Conservation (phyloP, 1,140 invertebrate species). For the Augochlora pura region DNA sequence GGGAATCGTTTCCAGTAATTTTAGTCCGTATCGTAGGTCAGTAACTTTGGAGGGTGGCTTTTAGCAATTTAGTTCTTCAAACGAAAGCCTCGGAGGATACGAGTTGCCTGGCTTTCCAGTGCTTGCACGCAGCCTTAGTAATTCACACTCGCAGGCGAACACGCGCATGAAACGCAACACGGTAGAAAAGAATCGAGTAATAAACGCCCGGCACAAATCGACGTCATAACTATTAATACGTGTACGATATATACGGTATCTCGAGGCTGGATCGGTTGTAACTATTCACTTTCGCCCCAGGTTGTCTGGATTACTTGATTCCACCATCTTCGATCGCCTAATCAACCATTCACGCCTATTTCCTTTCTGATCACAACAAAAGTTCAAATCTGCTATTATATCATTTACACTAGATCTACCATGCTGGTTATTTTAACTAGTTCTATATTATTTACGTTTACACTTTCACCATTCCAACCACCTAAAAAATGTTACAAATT, state of each 20-base stretch:
- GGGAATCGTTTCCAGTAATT: neutral
- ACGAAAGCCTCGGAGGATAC: neutral
- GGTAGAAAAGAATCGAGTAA: slow-evolving; percentile 26
- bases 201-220: slow-evolving; percentile 37
- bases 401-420: too few relatives aligned
- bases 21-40: neutral
- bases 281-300: slow-evolving; percentile 32
- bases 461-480: too few relatives aligned
- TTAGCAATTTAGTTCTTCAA: neutral
- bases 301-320: slow-evolving; percentile 8
- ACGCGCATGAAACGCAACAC: slow-evolving; percentile 14
- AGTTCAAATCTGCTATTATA: too few relatives aligned
- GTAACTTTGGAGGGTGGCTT: slow-evolving; percentile 11
- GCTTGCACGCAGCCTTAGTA: slow-evolving; percentile 12
- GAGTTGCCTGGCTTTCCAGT: slow-evolving; percentile 6
- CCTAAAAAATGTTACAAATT: too few relatives aligned
- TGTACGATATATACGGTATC: slow-evolving; percentile 39
- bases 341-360: neutral
- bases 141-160: slow-evolving; percentile 23
- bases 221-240: slow-evolving; percentile 52
- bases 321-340: neutral
- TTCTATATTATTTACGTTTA: too few relatives aligned
- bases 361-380: neutral
- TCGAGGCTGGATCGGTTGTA: slow-evolving; percentile 36
- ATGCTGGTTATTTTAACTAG: too few relatives aligned